Evolutionary conservation across 2,888 invertebrate species (phyloP), one percentile per base, ranked within the genome.

Genomic region (Prostheceraeus crozeri): DNA sequence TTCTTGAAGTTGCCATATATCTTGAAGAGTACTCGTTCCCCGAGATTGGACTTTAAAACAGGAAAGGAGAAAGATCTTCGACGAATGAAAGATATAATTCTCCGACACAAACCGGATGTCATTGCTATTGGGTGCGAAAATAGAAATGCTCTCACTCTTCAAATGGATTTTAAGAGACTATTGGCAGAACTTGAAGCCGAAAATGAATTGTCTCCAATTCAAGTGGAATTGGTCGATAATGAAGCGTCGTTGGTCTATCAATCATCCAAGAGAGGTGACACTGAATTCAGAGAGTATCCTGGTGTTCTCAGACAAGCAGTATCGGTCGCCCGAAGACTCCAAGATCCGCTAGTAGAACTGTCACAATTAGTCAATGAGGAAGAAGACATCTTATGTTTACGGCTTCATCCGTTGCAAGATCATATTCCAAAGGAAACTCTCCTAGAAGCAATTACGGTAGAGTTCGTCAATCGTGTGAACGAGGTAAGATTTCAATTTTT

Each of bases 271-370:
- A 85, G 87, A 70, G 89, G 89, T 45, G 77, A 82, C 80, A 76
- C 82, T 31, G 93, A 94, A 72, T 91, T 91, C 73, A 81, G 89
- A 63, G 93, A 94, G 71, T 94, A 91, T 77, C 96, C 96, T 0
- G 83, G 84, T 48, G 79, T 91, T 11, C 78, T 96, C 1, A 82
- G 91, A 0, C 89, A 96, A 77, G 91, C 96, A 0, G 84, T 94
- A 57, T 94, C 93, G 0, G 78, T 96, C 62, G 94, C 89, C 0
- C 82, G 98, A 21, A 81, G 88, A 61, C 79, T 94, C 70, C 91
- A 96, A 77, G 98, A 98, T 78, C 96, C 98, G 0, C 79, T 98
- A 0, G 83, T 93, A 63, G 98, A 98, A 76, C 93, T 89, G 75
- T 87, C 91, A 0, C 94, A 96, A 72, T 79, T 98, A 0, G 96